Base-by-base conservation (phyloP, 2,888 invertebrate species). In the Coelinius sp. region DNA sequence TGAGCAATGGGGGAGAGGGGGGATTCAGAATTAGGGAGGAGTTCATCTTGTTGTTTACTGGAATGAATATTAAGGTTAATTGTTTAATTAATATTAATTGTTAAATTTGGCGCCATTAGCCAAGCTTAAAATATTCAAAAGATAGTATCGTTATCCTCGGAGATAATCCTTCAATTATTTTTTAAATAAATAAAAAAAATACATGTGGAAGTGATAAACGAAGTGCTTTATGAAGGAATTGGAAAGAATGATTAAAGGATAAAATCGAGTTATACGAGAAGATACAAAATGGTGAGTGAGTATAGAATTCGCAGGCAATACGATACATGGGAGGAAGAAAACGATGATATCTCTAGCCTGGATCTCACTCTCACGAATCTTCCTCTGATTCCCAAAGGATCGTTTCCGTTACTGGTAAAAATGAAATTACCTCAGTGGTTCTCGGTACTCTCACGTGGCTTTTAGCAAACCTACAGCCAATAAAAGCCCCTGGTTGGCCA, bases 331-430 rank as follows among this genome's bases (percentile, higher is more conserved):
- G 22, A 22, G 12, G 8, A 27, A 56, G 25, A 56, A 70, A 44
- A 44, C n/a, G 20, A 46, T 8, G 31, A 65, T 65, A 70, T 44
- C 35, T 52, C 56, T 22, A 8, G 27, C 6, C 25, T 4, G 14
- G 20, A 53, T 53, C 27, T n/a, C 31, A 17, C 31, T 17, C 56
- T 14, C 59, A 63, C 41, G 65, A 10, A 25, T 63, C 52, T 46
- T n/a, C 35, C 20, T 25, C 12, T 59, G 59, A 62, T 70, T 65
- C 70, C 65, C 70, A 7, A 14, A 14, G 59, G 71, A 59, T 46
- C 65, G 59, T 44, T 71, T 59, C 38, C 59, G 66, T 71, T 71
- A 71, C 66, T 66, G 71, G 63, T 46, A 71, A 66, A 71, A 71
- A 71, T 71, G 66, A 62, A 71, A 70, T 70, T 70, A 70, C 56